These are phyloP conservation scores for Picathartes gymnocephalus DNA, from an alignment of 2,113 vertebrate genomes.

Conservation along the genomic window DNA sequence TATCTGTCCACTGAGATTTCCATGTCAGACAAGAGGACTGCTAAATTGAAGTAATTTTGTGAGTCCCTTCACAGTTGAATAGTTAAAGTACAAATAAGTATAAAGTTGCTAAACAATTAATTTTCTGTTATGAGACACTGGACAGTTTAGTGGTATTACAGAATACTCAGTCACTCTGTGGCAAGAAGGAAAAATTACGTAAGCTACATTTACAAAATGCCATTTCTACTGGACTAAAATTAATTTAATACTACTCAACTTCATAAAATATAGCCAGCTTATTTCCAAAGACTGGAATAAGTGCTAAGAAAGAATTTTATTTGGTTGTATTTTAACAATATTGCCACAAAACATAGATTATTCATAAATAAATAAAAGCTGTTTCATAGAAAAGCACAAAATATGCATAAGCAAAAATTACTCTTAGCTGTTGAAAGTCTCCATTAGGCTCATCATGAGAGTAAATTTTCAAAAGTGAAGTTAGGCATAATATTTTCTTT, in stretches of 20 bases:
- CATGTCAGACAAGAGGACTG: neutral
- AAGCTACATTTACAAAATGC: slow-evolving; percentile 24
- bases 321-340: neutral
- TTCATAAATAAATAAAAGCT: neutral
- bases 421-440: neutral
- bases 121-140: slow-evolving; percentile 27
- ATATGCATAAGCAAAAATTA: neutral
- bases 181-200: neutral
- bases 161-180: neutral
- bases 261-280: neutral
- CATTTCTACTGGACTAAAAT: neutral
- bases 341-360: neutral
- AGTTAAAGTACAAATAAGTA: neutral
- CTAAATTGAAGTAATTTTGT: slow-evolving; percentile 8
- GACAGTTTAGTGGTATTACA: neutral
- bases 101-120: slow-evolving; percentile 34
- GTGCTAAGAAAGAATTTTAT: neutral
- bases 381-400: neutral
- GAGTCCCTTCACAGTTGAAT: neutral
- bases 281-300: neutral
- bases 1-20: neutral
- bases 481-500: neutral
- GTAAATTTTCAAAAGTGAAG: neutral
- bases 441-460: neutral
- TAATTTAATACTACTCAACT: neutral